Evolutionary conservation across 2,888 invertebrate genomes (phyloP), one percentile per base, ranked within the genome.

Genomic region (Dryadula phaetusa): DNA sequence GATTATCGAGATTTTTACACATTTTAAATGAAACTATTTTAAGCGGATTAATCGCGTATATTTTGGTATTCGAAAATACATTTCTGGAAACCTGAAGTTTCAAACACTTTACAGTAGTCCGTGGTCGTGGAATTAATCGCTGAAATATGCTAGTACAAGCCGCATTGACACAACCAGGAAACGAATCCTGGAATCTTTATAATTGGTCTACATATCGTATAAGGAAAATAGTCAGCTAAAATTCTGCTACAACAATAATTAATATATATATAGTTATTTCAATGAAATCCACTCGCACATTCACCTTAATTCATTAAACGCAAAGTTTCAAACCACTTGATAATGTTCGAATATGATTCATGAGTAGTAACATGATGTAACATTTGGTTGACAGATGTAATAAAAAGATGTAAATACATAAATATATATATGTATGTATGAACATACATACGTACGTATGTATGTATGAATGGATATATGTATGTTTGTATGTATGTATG

Each of bases 241-340:
- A 22, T 56, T 16, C 22, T 6, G n/a, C 16, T 40, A 40, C 1
- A 22, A 22, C 16, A 56, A 40, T 56, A 56, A 56, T 40, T 40
- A 40, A 25, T 16, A 56, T 56, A n/a, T 56, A n/a, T 22, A 56
- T n/a, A 22, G 5, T 10, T 40, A 25, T 56, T 56, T 56, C 40
- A 56, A 56, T 56, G 56, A 40, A 40, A 56, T 28, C 56, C 22
- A 40, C 40, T 56, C 40, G n/a, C 22, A 40, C 56, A 56, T 56
- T 56, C 56, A 56, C 56, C 40, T 56, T 40, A 37, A 40, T 40
- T 40, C 56, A 40, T 56, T 25, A 40, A 56, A 54, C 54, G 18
- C 12, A 12, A 4, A 14, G 14, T 14, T 54, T 14, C 20, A 20
- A 54, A 25, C 25, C 22, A 40, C n/a, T 56, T 22, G 20, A 56